Evolutionary conservation across 2,797 vertebrate genomes (phyloP), one percentile per base, ranked within the genome.

Genomic region (Protosalanx chinensis): DNA sequence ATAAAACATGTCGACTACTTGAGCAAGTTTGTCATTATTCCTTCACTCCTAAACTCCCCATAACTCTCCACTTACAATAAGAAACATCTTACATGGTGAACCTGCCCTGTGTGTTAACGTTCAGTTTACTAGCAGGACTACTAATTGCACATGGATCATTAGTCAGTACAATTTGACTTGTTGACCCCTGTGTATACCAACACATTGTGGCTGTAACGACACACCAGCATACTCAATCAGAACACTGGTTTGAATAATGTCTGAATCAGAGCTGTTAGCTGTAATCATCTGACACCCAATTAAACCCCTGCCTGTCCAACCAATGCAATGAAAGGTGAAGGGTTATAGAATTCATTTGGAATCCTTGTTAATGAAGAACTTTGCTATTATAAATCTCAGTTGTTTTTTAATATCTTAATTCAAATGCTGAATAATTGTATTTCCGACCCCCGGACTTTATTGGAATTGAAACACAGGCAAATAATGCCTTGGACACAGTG

Each of bases 351-450:
- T 78, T 79, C 74, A 71, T 77, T 84, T 64, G 57, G 72, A 84
- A 82, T 82, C 82, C 77, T 71, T 35, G 69, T 75, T 77, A 81
- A 88, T 85, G 89, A 82, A 79, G 73, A 77, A 80, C 77, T 66
- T 77, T 69, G 77, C 80, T 72, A 80, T 82, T 75, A 61, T 87
- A 10, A 41, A 10, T 41, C 37, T 41, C 37, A 41, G 37, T 41
- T 41, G 37, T 41, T 41, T 41, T 76, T 88, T 91, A 90, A 91
- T 91, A 89, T 90, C 88, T 89, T 90, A 89, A 90, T 91, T 92
- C 90, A 81, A 76, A 81, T 87, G 64, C 79, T 86, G 78, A 84
- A 84, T 85, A 81, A 81, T 85, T 72, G 87, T 73, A 83, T 86
- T 82, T 74, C 70, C 80, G 74, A 72, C 80, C 72, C 72, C 67